These are phyloP conservation scores for Drosophila kohkoa DNA, from an alignment of 1,140 invertebrate genomes.

Conservation along the genomic window DNA sequence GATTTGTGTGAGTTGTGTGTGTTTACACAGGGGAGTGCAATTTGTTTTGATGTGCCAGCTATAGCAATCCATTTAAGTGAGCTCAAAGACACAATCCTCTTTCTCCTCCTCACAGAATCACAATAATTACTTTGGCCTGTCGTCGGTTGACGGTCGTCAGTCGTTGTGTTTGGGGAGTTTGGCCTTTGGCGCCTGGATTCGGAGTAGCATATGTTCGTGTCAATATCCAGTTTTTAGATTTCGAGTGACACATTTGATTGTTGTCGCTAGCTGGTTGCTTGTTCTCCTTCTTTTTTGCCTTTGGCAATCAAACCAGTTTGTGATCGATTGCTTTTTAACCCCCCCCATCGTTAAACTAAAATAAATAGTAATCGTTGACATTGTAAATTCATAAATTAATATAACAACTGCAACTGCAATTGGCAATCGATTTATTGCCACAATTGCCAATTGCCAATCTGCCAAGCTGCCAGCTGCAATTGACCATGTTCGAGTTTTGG, in stretches of 20 bases:
- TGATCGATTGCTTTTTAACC: slow-evolving; percentile 81
- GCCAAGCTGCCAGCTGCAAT: slow-evolving; percentile 12
- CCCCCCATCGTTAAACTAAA: slow-evolving; percentile 69
- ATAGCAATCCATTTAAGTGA: slow-evolving; percentile 69
- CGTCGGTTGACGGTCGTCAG: neutral
- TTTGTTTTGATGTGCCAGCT: slow-evolving; percentile 76
- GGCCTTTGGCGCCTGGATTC: neutral
- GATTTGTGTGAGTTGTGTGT: slow-evolving; percentile 54
- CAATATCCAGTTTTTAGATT: slow-evolving; percentile 15
- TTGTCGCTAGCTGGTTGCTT: neutral
- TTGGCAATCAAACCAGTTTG: slow-evolving; percentile 33
- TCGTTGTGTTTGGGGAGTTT: slow-evolving; percentile 6
- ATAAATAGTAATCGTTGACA: slow-evolving; percentile 73
- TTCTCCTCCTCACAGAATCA: neutral
- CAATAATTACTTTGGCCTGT: slow-evolving; percentile 12
- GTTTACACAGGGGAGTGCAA: slow-evolving; percentile 68
- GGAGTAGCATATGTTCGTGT: slow-evolving; percentile 18
- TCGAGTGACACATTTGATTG: slow-evolving; percentile 32
- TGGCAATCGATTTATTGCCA: slow-evolving; percentile 73
- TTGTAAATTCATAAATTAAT: slow-evolving; percentile 77
- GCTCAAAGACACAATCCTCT: slow-evolving; percentile 26
- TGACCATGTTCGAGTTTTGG: slow-evolving; percentile 30
- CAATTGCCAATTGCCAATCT: slow-evolving; percentile 26
- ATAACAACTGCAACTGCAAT: slow-evolving; percentile 48
- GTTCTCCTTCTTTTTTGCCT: slow-evolving; percentile 18